Percentiles rank a stretch among this genome's conserved stretches.
Conservation (phyloP, 1,140 invertebrate species). For the Saccostrea echinata region DNA sequence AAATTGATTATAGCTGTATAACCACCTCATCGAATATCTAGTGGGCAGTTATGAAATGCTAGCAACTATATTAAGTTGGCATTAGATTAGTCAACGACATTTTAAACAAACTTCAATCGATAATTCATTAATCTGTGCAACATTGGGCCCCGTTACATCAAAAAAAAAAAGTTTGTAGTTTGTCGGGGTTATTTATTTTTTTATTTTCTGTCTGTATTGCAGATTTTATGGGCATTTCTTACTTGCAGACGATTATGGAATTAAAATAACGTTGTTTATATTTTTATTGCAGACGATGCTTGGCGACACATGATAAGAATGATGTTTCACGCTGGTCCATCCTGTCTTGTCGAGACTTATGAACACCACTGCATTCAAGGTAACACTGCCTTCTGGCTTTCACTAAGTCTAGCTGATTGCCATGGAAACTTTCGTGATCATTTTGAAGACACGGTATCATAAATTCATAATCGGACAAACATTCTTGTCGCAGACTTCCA, state of each 20-base stretch:
- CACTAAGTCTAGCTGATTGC: background rate
- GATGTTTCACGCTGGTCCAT: background rate
- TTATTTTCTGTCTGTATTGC: constrained; percentile 29
- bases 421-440: constrained; percentile 10
- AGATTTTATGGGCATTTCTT: constrained; percentile 16
- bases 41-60: constrained; percentile 32
- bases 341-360: constrained; percentile 28
- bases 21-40: constrained; percentile 28
- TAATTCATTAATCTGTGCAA: constrained; percentile 26
- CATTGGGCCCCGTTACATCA: background rate
- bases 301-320: constrained; percentile 31
- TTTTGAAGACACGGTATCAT: background rate
- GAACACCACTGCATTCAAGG: constrained; percentile 32
- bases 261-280: constrained; percentile 14
- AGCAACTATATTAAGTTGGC: constrained; percentile 37
- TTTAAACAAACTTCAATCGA: constrained; percentile 22
- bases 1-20: constrained; percentile 30
- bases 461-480: background rate
- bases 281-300: constrained; percentile 27
- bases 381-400: background rate
- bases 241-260: constrained; percentile 29
- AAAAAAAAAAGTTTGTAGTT: constrained; percentile 9
- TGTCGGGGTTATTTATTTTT: constrained; percentile 19
- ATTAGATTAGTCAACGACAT: constrained; percentile 37
- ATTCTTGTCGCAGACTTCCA: background rate